Evolutionary conservation across 2,113 vertebrate species (phyloP).

Genomic region (Otis tarda): DNA sequence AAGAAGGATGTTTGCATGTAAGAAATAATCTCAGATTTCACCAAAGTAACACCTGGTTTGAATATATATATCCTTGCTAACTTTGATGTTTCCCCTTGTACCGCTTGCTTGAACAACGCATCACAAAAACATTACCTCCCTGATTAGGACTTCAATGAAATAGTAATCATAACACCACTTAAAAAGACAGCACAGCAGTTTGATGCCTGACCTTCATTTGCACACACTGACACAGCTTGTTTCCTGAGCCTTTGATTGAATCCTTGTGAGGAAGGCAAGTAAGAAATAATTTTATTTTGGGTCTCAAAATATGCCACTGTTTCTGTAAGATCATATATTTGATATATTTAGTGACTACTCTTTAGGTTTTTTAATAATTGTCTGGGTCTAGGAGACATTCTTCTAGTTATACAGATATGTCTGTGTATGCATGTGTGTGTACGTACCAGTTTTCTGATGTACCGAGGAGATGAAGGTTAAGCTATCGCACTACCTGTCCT

Average conservation of each 20-base stretch:
- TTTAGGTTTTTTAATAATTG: not conserved
- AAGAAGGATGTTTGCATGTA: not conserved
- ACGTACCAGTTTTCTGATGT: not conserved
- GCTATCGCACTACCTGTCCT: not conserved
- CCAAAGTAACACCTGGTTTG: not conserved
- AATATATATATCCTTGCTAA: not conserved
- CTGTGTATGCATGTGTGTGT: fast-evolving
- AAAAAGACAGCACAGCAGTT: not conserved
- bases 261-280: not conserved
- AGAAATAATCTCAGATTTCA: not conserved
- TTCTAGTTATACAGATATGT: not conserved
- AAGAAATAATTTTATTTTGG: not conserved
- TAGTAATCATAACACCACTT: not conserved
- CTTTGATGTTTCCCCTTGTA: not conserved
- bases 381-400: not conserved
- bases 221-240: not conserved
- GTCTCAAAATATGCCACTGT: not conserved
- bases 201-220: not conserved
- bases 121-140: conserved; percentile 15
- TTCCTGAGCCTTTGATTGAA: not conserved
- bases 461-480: not conserved
- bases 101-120: conserved; percentile 40
- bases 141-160: not conserved
- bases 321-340: not conserved
- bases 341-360: not conserved